These are phyloP conservation scores for Crocodylus rhombifer DNA, from an alignment of 2,797 vertebrate genomes.

Conservation along the genomic window DNA sequence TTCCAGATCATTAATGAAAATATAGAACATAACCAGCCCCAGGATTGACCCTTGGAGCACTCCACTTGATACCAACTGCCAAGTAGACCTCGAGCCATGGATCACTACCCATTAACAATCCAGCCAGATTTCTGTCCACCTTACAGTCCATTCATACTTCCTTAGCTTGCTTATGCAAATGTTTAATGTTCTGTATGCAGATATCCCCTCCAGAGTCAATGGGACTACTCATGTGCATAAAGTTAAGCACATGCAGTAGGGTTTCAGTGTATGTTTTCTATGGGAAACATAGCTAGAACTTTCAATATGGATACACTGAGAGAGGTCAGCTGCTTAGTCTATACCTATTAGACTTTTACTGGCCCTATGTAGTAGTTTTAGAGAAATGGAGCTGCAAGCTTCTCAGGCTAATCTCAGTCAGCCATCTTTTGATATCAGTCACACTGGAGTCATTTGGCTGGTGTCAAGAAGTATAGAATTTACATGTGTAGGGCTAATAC, in stretches of 20 bases:
- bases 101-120: too few species aligned
- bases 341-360: background rate
- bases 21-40: too few species aligned
- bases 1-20: too few species aligned
- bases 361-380: background rate
- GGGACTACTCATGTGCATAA: background rate
- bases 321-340: background rate
- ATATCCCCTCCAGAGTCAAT: too few species aligned
- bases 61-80: too few species aligned
- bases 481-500: background rate
- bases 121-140: too few species aligned
- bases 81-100: too few species aligned
- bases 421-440: background rate
- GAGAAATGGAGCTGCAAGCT: background rate
- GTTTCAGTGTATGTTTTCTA: background rate
- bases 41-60: too few species aligned
- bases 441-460: background rate
- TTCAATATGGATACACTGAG: background rate
- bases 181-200: too few species aligned
- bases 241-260: background rate
- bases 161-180: too few species aligned
- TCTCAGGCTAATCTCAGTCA: background rate
- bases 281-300: background rate
- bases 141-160: too few species aligned
- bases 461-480: background rate